These are phyloP conservation scores for Drosophila gaucha DNA, from an alignment of 2,888 invertebrate species.

Conservation along the genomic window DNA sequence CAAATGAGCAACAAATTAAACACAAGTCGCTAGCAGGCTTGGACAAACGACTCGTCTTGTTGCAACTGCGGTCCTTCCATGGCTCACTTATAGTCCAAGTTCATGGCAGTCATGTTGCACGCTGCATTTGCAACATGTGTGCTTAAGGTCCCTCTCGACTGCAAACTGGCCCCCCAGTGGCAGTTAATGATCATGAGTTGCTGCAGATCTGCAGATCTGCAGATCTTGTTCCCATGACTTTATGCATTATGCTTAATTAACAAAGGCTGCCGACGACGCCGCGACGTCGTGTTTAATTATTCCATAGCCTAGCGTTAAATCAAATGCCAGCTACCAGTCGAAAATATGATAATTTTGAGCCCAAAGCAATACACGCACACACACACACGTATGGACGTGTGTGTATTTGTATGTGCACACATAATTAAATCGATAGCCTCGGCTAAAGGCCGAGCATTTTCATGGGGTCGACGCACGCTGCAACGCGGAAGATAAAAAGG, in stretches of 20 bases:
- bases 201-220: constrained; percentile 24
- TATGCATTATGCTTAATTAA: constrained; percentile 74
- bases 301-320: constrained; percentile 54
- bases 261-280: constrained; percentile 69
- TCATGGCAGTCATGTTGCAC: constrained; percentile 60
- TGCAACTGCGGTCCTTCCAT: constrained; percentile 42
- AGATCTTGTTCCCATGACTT: constrained; percentile 71
- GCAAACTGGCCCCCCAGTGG: constrained; percentile 32
- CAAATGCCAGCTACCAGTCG: constrained; percentile 58
- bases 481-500: constrained; percentile 80
- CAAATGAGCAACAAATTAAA: constrained; percentile 71
- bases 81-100: constrained; percentile 69
- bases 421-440: constrained; percentile 64
- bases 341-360: constrained; percentile 68
- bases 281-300: constrained; percentile 69
- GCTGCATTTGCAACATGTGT: constrained; percentile 76
- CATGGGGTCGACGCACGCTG: constrained; percentile 64
- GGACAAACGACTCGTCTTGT: constrained; percentile 56
- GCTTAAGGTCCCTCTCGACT: constrained; percentile 12
- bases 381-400: neutral
- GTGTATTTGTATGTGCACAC: constrained; percentile 35
- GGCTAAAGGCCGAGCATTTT: constrained; percentile 13
- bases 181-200: constrained; percentile 54
- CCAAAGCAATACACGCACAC: constrained; percentile 22
- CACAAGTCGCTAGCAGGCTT: constrained; percentile 26